These are phyloP conservation scores for Ceuthmochares aereus DNA, from an alignment of 2,113 vertebrate genomes.

Conservation along the genomic window DNA sequence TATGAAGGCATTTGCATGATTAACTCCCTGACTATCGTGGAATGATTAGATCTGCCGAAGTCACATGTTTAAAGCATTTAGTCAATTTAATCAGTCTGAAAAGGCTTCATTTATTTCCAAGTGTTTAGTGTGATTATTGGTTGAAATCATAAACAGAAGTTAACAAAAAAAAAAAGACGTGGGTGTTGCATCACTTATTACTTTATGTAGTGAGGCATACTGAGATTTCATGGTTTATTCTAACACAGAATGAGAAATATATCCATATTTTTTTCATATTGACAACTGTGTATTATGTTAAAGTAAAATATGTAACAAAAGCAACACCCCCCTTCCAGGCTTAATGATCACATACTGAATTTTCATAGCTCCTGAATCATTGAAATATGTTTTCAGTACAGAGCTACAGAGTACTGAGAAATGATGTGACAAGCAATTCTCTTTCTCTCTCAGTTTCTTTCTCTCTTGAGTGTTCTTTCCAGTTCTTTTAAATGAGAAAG, in stretches of 20 bases:
- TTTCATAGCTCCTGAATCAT: not conserved
- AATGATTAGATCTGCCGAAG: conserved; percentile 26
- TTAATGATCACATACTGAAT: not conserved
- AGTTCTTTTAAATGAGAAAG: not conserved
- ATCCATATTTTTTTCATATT: not conserved
- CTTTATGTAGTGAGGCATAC: not conserved
- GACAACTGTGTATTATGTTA: not conserved
- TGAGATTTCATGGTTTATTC: not conserved
- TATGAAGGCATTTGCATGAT: conserved; percentile 47
- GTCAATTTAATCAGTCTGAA: conserved; percentile 53
- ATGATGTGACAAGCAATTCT: not conserved
- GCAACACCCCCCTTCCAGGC: not conserved
- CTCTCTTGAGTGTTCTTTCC: not conserved
- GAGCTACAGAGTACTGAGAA: not conserved
- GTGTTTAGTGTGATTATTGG: conserved; percentile 53
- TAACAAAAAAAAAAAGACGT: not conserved
- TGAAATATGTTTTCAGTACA: not conserved
- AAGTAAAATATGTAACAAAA: conserved; percentile 30
- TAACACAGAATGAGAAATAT: not conserved
- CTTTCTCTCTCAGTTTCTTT: not conserved
- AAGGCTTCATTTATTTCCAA: conserved; percentile 61
- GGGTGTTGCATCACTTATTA: not conserved
- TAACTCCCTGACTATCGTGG: conserved; percentile 31
- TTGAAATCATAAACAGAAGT: conserved; percentile 45
- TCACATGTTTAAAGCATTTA: conserved; percentile 28